These are phyloP conservation scores for Sycophaga agraensis DNA, from an alignment of 1,140 invertebrate species.

Conservation along the genomic window DNA sequence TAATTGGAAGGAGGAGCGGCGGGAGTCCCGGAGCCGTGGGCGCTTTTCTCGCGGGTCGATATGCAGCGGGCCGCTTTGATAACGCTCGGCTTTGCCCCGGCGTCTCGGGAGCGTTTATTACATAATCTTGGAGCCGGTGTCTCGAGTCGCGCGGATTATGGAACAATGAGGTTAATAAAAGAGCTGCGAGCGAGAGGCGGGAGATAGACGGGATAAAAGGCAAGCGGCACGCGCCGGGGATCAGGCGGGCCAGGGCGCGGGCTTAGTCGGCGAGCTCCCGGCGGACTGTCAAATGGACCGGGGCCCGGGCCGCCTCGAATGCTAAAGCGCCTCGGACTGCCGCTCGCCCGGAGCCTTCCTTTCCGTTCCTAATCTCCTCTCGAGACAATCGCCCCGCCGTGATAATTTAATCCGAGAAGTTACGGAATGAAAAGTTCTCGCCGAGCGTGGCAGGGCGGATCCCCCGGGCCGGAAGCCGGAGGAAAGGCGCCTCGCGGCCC, in stretches of 20 bases:
- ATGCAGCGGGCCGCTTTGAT: too few species aligned
- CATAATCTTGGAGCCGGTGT: too few species aligned
- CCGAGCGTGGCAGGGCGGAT: too few species aligned
- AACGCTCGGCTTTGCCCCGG: too few species aligned
- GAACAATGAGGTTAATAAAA: conserved; percentile 26
- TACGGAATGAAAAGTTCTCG: conserved; percentile 56
- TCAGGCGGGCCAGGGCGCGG: conserved; percentile 12
- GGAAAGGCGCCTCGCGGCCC: too few species aligned
- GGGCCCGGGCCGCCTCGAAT: too few species aligned
- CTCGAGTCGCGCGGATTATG: conserved; percentile 7
- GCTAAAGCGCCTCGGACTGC: conserved; percentile 30
- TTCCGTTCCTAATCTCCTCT: conserved; percentile 49
- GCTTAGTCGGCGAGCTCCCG: not conserved
- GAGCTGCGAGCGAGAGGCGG: not conserved
- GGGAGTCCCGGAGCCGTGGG: too few species aligned
- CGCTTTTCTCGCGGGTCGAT: too few species aligned
- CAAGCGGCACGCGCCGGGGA: not conserved
- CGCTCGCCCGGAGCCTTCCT: conserved; percentile 26
- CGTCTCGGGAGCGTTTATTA: conserved; percentile 12
- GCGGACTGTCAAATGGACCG: conserved; percentile 21
- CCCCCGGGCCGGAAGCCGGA: conserved; percentile 33
- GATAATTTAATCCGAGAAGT: conserved; percentile 54
- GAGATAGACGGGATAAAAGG: too few species aligned
- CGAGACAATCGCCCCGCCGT: conserved; percentile 47
- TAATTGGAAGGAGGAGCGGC: too few species aligned